Conservation (phyloP, 1,140 invertebrate genomes). For the Leptopilina boulardi region DNA sequence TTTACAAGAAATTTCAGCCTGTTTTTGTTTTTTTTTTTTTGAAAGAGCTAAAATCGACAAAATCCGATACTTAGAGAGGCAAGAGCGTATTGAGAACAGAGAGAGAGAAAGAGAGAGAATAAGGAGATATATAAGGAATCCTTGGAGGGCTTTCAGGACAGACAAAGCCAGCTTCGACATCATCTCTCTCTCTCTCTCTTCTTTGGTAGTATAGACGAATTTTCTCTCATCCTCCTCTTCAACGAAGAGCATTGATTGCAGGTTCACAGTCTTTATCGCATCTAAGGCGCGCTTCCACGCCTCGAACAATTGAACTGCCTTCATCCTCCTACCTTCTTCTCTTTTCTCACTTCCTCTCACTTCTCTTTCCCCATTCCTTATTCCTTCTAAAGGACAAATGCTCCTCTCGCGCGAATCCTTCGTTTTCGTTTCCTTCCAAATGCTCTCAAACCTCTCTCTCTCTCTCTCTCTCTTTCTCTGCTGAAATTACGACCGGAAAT, state of each 20-base stretch:
- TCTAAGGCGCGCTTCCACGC: conserved; percentile 72
- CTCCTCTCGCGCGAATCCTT: conserved; percentile 35
- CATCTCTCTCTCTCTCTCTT: too few species aligned
- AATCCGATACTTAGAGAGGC: conserved; percentile 42
- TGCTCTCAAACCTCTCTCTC: conserved; percentile 3
- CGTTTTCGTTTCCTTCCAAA: conserved; percentile 5
- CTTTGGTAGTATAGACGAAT: conserved; percentile 50
- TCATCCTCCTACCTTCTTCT: conserved; percentile 35
- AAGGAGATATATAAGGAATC: conserved; percentile 48
- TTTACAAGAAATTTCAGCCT: too few species aligned
- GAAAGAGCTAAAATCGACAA: neutral
- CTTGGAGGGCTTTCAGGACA: conserved; percentile 68
- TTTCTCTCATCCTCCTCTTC: conserved; percentile 55
- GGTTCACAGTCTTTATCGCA: conserved; percentile 73
- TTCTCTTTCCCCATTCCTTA: neutral
- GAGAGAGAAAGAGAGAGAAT: neutral
- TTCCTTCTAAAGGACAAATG: conserved; percentile 18
- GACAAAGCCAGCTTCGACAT: conserved; percentile 68
- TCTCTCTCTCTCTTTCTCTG: conserved; percentile 39
- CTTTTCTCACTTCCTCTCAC: conserved; percentile 38
- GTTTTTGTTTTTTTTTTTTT: too few species aligned
- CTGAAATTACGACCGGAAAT: conserved; percentile 62
- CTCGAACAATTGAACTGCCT: conserved; percentile 68
- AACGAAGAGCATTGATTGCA: conserved; percentile 71
- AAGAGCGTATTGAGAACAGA: conserved; percentile 2